These are phyloP conservation scores for Macrotus californicus DNA, from an alignment of 2,113 vertebrate genomes.

Conservation along the genomic window DNA sequence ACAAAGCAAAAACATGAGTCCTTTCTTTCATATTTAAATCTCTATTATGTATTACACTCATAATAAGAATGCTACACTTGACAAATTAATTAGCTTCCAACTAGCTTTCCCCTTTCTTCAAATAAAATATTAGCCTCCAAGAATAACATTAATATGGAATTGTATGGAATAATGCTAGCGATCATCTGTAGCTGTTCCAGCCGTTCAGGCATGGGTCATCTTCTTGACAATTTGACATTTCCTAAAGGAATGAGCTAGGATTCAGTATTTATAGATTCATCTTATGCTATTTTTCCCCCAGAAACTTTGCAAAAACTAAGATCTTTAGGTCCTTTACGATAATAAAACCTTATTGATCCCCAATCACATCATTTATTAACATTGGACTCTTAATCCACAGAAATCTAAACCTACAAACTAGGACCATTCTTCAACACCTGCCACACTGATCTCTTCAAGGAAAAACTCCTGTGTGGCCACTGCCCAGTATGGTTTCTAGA, in stretches of 20 bases:
- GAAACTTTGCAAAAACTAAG: slow-evolving; percentile 70
- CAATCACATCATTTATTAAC: slow-evolving; percentile 68
- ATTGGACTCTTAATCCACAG: slow-evolving; percentile 73
- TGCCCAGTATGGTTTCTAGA: not conserved
- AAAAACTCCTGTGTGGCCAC: not conserved
- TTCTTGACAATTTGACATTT: not conserved
- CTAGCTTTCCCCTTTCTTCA: slow-evolving; percentile 24
- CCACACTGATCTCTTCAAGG: not conserved
- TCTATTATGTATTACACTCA: not conserved
- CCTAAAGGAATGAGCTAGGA: not conserved
- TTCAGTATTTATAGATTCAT: not conserved
- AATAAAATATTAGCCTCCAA: slow-evolving; percentile 4
- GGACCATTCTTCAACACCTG: not conserved
- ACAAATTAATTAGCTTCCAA: slow-evolving; percentile 46
- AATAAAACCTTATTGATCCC: slow-evolving; percentile 61
- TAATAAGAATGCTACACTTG: not conserved
- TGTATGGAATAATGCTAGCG: not conserved
- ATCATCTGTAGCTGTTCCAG: not conserved
- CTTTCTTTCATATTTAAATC: slow-evolving; percentile 40
- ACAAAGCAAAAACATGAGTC: not conserved
- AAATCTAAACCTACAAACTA: slow-evolving; percentile 37
- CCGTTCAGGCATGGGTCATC: not conserved
- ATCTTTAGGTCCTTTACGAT: slow-evolving; percentile 74
- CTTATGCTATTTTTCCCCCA: not conserved
- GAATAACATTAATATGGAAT: not conserved